phyloP scores from a whole-genome alignment of 2,113 vertebrate genomes.

The Pseudonaja textilis region DNA sequence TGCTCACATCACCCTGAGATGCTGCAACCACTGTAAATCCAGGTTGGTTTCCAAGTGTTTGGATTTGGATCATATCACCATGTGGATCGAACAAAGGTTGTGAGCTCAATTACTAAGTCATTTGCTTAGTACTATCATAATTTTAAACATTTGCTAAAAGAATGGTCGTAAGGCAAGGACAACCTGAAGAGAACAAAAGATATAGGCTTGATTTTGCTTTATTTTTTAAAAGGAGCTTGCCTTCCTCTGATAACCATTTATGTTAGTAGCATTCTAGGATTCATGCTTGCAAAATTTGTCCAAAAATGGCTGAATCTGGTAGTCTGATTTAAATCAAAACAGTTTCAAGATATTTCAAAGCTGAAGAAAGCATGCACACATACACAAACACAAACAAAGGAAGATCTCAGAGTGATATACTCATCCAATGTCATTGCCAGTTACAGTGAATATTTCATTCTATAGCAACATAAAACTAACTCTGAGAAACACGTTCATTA shows the following conservation, averaged over 20 bases:
- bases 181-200: not conserved
- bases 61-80: not conserved
- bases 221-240: not conserved
- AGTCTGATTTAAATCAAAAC: not conserved
- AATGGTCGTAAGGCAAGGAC: not conserved
- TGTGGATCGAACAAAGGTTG: not conserved
- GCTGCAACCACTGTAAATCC: not conserved
- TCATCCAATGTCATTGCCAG: not conserved
- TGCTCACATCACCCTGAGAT: not conserved
- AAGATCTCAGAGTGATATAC: not conserved
- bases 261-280: not conserved
- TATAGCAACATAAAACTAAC: not conserved
- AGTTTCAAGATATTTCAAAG: not conserved
- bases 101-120: not conserved
- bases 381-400: not conserved
- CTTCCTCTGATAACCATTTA: not conserved
- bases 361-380: not conserved
- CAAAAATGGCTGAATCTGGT: not conserved
- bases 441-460: not conserved
- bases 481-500: slow-evolving; percentile 5
- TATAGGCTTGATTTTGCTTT: not conserved
- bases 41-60: not conserved
- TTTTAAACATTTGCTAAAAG: not conserved
- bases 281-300: not conserved
- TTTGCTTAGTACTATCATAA: not conserved